These are phyloP conservation scores for Saccostrea echinata DNA, from an alignment of 1,140 invertebrate species.

Conservation along the genomic window DNA sequence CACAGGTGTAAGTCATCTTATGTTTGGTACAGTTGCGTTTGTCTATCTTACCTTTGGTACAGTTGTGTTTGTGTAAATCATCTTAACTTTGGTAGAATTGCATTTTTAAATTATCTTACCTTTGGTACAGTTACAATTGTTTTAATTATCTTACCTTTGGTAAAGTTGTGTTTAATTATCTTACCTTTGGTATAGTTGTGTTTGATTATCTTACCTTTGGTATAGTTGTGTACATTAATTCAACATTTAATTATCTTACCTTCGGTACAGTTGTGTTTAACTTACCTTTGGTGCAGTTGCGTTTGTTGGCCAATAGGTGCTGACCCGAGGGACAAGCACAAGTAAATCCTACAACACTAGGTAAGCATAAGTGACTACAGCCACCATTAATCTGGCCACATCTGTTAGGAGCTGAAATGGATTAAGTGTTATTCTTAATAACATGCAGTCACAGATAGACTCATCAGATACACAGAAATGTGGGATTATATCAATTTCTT, in stretches of 20 bases:
- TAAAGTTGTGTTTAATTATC: not conserved
- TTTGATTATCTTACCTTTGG: constrained; percentile 45
- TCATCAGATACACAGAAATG: too few relatives aligned
- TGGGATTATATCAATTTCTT: too few relatives aligned
- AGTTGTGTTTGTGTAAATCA: constrained; percentile 75
- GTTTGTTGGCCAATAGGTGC: constrained; percentile 70
- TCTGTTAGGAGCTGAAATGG: constrained; percentile 84
- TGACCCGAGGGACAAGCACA: constrained; percentile 98
- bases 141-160: too few relatives aligned
- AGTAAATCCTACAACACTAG: constrained; percentile 85
- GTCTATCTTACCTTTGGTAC: constrained; percentile 52
- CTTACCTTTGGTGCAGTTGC: constrained; percentile 66
- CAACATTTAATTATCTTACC: too few relatives aligned
- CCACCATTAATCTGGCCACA: constrained; percentile 88
- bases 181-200: constrained; percentile 66
- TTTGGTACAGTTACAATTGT: too few relatives aligned
- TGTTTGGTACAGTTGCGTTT: constrained; percentile 70
- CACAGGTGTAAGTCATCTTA: too few relatives aligned
- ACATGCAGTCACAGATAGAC: too few relatives aligned
- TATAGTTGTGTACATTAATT: too few relatives aligned
- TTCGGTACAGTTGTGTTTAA: too few relatives aligned
- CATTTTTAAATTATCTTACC: too few relatives aligned
- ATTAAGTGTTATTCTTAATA: not conserved
- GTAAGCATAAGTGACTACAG: constrained; percentile 95
- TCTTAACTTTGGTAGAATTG: too few relatives aligned